Evolutionary conservation across 2,797 vertebrate species (phyloP).

Genomic region (Xiphorhynchus erythropygius): DNA sequence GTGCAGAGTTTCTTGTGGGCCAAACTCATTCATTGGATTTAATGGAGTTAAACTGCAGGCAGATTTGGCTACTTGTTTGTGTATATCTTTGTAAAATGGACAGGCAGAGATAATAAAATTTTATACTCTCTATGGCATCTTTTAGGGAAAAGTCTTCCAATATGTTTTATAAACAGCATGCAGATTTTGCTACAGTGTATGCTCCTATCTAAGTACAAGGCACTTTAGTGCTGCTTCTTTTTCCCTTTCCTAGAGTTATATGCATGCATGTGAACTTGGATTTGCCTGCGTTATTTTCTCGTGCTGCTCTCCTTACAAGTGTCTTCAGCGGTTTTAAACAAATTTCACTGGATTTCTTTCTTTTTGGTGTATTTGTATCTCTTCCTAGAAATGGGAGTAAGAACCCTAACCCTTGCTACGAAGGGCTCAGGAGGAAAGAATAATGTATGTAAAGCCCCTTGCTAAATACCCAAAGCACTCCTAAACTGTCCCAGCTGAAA

Average conservation of each 20-base stretch:
- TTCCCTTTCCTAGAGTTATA: background rate
- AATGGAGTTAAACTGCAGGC: conserved; percentile 57
- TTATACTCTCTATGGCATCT: conserved; percentile 1
- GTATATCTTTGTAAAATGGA: conserved; percentile 26
- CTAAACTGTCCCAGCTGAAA: background rate
- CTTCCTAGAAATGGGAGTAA: background rate
- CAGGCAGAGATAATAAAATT: conserved; percentile 58
- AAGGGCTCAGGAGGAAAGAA: background rate
- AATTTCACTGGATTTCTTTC: background rate
- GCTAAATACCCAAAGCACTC: background rate
- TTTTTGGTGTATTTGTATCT: background rate
- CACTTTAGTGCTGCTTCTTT: background rate
- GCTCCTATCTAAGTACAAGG: background rate
- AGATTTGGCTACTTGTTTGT: conserved; percentile 43
- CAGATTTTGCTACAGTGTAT: background rate
- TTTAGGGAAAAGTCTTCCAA: background rate
- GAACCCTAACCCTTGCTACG: background rate
- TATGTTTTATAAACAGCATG: background rate
- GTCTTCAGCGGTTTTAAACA: background rate
- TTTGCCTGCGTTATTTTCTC: background rate
- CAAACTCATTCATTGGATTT: conserved; percentile 53
- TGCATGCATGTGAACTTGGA: background rate
- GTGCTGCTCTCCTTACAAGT: background rate
- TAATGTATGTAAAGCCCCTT: background rate
- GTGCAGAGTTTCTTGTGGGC: conserved; percentile 6